Base-by-base conservation (phyloP, 2,113 vertebrate genomes). In the Atherinomorus stipes region DNA sequence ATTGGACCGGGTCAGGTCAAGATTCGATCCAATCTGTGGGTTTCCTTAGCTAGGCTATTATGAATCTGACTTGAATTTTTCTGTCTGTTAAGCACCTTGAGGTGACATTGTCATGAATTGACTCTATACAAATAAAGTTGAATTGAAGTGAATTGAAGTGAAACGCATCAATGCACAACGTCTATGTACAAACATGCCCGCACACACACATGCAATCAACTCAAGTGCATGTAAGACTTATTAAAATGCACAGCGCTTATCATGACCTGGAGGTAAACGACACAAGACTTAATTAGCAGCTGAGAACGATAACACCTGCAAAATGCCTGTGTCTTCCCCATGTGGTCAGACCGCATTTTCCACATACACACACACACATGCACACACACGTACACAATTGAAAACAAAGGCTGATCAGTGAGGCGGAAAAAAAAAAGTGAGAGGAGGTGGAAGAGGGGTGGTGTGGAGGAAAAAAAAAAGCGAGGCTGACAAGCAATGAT, bases 241-340 rank as follows among this genome's bases (percentile, higher is more conserved):
- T 93, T 92, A 89, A 86, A 92, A 93, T 94, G 92, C 91, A 92
- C 85, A 85, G 82, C 85, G 86, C 94, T 92, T 85, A 83, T 90
- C 90, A 66, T 94, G 93, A 95, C 94, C 94, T 76, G 85, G 88
- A 92, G 93, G 93, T 91, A 94, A 95, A 94, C 92, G 83, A 95
- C 93, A 93, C 59, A 86, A 83, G 91, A 91, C 93, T 68, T 96
- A 96, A 95, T 93, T 93, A 95, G 93, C 94, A 95, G 94, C 93
- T 94, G 92, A 94, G 95, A 95, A 94, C 80, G 94, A 90, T 93
- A 95, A 95, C 95, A 96, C 95, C 95, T 95, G 94, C 91, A 89
- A 93, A 92, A 92, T 94, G 90, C 93, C 95, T 88, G 83, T 88
- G 89, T 94, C 93, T 93, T 92, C 93, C 93, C 94, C 91, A 90